phyloP scores from a whole-genome alignment of 2,113 vertebrate species.

The Nycticebus coucang region DNA sequence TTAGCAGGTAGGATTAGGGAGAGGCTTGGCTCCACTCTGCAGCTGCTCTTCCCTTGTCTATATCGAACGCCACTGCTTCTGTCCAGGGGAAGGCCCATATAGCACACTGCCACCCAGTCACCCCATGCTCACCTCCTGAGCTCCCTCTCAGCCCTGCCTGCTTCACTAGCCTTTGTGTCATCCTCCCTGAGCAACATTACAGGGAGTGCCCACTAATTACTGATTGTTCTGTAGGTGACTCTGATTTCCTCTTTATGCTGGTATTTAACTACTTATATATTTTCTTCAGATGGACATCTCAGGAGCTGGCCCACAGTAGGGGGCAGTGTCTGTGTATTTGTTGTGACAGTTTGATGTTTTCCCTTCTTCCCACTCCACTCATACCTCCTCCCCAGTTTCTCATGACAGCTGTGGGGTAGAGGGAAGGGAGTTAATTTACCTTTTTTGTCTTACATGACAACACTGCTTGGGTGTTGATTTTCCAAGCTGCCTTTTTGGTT shows the following conservation, averaged over 20 bases:
- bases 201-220: not conserved
- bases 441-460: slow-evolving; percentile 9
- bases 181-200: not conserved
- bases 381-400: not conserved
- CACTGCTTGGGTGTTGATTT: slow-evolving; percentile 10
- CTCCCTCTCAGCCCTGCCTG: not conserved
- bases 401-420: not conserved
- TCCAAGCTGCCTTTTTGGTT: slow-evolving; percentile 12
- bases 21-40: not conserved
- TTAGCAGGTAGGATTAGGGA: not conserved
- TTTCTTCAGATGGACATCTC: not conserved
- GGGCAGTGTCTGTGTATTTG: not conserved
- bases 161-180: not conserved
- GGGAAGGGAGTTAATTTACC: not conserved
- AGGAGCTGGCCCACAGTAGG: not conserved
- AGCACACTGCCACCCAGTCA: not conserved
- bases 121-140: no score
- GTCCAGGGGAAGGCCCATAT: not conserved
- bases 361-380: not conserved
- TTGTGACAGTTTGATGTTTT: not conserved
- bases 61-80: accelerated
- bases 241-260: not conserved
- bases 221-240: not conserved
- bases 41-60: not conserved
- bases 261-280: not conserved